phyloP scores from a whole-genome alignment of 2,888 invertebrate species.

The Mechanitis messenoides region DNA sequence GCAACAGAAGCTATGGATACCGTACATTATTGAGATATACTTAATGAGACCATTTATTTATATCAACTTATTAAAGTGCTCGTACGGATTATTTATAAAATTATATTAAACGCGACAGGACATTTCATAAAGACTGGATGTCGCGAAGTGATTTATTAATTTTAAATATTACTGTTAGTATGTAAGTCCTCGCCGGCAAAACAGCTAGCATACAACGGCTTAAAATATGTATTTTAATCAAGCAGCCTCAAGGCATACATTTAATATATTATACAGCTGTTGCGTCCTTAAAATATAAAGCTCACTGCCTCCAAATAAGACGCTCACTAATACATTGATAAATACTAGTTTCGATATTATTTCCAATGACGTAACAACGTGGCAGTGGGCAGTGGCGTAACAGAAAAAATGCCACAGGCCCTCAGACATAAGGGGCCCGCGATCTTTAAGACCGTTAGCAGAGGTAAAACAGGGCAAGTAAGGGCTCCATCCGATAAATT shows the following conservation, averaged over 20 bases:
- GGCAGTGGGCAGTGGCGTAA: too few relatives aligned
- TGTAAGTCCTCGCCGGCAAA: constrained; percentile 17
- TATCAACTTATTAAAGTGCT: not conserved
- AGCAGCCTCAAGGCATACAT: constrained; percentile 25
- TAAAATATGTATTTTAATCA: constrained; percentile 26
- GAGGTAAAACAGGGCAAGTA: too few relatives aligned
- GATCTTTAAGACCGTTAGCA: too few relatives aligned
- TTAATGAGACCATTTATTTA: too few relatives aligned
- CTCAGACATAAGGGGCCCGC: too few relatives aligned
- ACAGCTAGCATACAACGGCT: constrained; percentile 22
- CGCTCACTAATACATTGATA: too few relatives aligned
- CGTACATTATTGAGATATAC: too few relatives aligned
- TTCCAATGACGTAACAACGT: too few relatives aligned
- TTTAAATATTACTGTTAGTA: constrained; percentile 21
- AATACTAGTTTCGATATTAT: too few relatives aligned
- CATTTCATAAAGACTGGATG: not conserved
- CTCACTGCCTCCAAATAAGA: constrained; percentile 39
- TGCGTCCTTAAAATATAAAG: constrained; percentile 26
- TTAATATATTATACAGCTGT: constrained; percentile 24
- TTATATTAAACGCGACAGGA: not conserved
- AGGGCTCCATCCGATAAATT: too few relatives aligned
- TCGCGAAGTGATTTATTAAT: constrained; percentile 23
- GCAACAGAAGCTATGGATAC: too few relatives aligned
- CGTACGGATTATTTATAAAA: not conserved
- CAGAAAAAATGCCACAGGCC: too few relatives aligned